Evolutionary conservation across 2,113 vertebrate genomes (phyloP).

Genomic region (Actenoides hombroni): DNA sequence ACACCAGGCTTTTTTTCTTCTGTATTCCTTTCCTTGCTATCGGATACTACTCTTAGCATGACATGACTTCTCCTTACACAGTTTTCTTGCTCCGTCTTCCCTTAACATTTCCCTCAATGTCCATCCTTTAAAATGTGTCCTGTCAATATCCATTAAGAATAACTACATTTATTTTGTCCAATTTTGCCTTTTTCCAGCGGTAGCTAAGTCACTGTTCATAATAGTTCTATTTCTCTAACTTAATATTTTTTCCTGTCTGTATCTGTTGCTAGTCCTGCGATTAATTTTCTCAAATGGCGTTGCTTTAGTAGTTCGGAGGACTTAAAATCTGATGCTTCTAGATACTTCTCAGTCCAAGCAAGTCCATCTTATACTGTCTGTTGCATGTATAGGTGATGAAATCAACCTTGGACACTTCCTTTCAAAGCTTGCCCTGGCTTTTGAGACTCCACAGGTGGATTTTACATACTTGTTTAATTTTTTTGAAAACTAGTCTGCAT

Average conservation of each 20-base stretch:
- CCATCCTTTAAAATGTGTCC: neutral
- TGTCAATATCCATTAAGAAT: neutral
- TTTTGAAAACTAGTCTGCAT: neutral
- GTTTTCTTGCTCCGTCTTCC: neutral
- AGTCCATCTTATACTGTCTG: too few relatives aligned
- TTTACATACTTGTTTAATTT: neutral
- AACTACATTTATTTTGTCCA: neutral
- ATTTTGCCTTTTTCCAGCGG: neutral
- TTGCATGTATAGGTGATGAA: neutral
- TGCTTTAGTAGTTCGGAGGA: neutral
- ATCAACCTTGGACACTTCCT: neutral
- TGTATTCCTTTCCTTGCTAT: neutral
- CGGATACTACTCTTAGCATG: neutral
- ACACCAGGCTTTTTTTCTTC: neutral
- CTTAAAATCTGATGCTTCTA: too few relatives aligned
- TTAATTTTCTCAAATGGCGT: neutral
- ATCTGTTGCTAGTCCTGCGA: neutral
- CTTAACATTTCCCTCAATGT: neutral
- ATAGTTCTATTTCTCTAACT: neutral
- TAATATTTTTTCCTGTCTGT: neutral
- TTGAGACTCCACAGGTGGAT: neutral
- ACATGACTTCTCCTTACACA: neutral
- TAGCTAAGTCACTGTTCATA: neutral
- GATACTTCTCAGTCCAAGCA: too few relatives aligned
- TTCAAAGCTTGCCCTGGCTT: neutral